Evolutionary conservation across 2,797 vertebrate species (phyloP), one percentile per base, ranked within the genome.

Genomic region (Melanogrammus aeglefinus): DNA sequence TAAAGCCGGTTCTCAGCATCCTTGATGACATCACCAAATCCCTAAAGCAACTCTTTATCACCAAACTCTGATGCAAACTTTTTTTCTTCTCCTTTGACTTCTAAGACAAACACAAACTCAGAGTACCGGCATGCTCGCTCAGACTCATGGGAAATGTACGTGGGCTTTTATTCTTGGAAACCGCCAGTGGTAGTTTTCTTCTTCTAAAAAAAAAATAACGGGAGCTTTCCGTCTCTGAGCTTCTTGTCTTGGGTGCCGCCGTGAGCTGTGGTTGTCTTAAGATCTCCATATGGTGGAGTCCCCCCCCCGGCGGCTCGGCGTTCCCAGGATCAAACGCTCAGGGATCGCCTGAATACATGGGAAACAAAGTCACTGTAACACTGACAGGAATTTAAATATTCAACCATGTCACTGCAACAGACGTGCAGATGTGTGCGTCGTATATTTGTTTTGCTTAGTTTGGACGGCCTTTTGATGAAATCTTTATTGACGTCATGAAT

Each of bases 401-500:
- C 85, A 82, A 82, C 82, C 80, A 75, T 80, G 73, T 74, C 39
- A 39, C 72, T 73, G 74, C 72, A 79, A 84, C 47, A 41, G 78
- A 83, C 74, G 80, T 74, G 76, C 76, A 81, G 78, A 82, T 2
- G 2, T 14, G 79, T 80, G 79, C 81, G 74, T 84, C 77, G 69
- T 79, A 72, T 73, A 44, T 82, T 83, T 84, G 76, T 85, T 90
- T 85, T 78, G 81, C 84, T 82, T 87, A 86, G 87, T 89, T 90
- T 86, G 82, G 88, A 91, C 88, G 78, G 76, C 75, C 77, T 90
- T 88, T 85, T 88, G 79, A 89, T 89, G 84, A 75, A 84, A 90
- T 85, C 83, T 87, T 90, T 90, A 90, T 93, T 91, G 90, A 89
- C 91, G 84, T 90, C 79, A 82, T 77, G 75, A 88, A 90, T 88